phyloP scores from a whole-genome alignment of 1,140 invertebrate species.

The Temnothorax nylanderi region DNA sequence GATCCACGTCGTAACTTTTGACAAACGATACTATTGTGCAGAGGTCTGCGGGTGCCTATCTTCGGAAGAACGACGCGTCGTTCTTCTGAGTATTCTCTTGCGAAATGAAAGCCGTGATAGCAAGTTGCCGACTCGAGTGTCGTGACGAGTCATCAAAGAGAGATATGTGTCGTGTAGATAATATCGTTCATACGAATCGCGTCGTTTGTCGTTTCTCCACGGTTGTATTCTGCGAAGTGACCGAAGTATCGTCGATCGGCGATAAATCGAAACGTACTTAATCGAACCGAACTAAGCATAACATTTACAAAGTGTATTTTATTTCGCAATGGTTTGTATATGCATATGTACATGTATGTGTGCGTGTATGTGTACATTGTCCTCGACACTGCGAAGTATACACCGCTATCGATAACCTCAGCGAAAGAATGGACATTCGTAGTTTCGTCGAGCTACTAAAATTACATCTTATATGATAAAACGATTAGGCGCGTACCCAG shows the following conservation, averaged over 20 bases:
- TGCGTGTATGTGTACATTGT: background rate
- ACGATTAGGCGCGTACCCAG: slow-evolving; percentile 17
- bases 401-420: background rate
- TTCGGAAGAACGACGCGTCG: background rate
- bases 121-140: background rate
- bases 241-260: slow-evolving; percentile 24
- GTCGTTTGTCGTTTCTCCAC: slow-evolving; percentile 50
- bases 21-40: slow-evolving; percentile 14
- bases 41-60: background rate
- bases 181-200: slow-evolving; percentile 31
- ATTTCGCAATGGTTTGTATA: slow-evolving; percentile 43
- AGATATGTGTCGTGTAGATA: slow-evolving; percentile 63
- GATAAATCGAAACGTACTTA: slow-evolving; percentile 39
- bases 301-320: slow-evolving; percentile 68
- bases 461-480: slow-evolving; percentile 15
- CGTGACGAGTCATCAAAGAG: slow-evolving; percentile 37
- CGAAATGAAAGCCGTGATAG: slow-evolving; percentile 8
- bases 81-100: slow-evolving; percentile 2
- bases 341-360: slow-evolving; percentile 14
- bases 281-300: background rate
- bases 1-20: background rate
- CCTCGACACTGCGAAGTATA: background rate
- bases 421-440: background rate
- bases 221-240: slow-evolving; percentile 47
- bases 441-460: slow-evolving; percentile 14